A percentile compares a stretch with the other conserved stretches of the same genome.
Conservation (phyloP, 1,140 invertebrate species). For the Meteorus sp. region DNA sequence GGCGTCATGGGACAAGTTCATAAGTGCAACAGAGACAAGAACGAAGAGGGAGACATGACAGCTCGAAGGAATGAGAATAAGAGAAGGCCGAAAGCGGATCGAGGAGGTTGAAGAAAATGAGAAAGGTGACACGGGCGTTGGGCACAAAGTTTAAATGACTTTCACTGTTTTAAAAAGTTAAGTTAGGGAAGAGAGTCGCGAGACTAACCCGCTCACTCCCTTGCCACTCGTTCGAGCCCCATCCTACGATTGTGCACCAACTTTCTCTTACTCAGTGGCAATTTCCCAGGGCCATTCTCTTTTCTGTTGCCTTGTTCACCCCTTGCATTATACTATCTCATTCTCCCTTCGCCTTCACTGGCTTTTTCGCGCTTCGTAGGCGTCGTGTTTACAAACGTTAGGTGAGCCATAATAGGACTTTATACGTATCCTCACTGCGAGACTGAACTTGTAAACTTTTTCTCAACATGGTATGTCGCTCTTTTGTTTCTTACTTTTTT, state of each 20-base stretch:
- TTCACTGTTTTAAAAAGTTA: constrained; percentile 54
- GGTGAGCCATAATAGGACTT: constrained; percentile 41
- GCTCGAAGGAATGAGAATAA: too few species aligned
- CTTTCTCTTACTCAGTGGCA: constrained; percentile 26
- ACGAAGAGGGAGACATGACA: too few species aligned
- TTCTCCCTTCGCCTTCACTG: neutral
- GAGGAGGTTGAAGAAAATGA: constrained; percentile 38
- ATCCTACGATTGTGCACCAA: constrained; percentile 11
- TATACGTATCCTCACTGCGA: constrained; percentile 23
- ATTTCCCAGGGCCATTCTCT: constrained; percentile 25
- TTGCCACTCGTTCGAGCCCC: constrained; percentile 1
- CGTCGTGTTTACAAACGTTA: constrained; percentile 45
- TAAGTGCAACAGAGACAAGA: too few species aligned
- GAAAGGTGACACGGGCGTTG: constrained; percentile 38
- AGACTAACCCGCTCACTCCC: constrained; percentile 26
- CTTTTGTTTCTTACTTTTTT: too few species aligned
- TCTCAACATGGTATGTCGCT: too few species aligned
- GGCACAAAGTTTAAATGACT: constrained; percentile 53
- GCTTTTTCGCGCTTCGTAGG: constrained; percentile 14
- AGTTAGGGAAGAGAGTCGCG: constrained; percentile 41
- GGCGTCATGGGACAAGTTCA: constrained; percentile 31
- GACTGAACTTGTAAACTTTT: constrained; percentile 16
- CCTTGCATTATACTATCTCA: constrained; percentile 7
- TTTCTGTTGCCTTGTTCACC: constrained; percentile 22
- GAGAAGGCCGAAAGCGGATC: too few species aligned